Conservation (phyloP, 2,888 invertebrate species). For the Lordiphosa fenestrarum region DNA sequence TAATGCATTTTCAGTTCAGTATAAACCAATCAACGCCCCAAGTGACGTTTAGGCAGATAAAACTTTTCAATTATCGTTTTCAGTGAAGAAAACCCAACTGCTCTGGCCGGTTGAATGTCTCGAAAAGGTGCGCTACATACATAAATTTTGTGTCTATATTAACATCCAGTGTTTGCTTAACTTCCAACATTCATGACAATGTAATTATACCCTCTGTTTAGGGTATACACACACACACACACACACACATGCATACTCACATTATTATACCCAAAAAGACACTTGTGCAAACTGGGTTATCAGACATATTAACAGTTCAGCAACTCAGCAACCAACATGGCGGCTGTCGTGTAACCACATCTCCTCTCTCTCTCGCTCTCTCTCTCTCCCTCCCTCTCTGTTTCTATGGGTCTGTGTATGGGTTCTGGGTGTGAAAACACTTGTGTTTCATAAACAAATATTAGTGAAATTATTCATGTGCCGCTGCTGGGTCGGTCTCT, state of each 20-base stretch:
- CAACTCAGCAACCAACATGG: constrained; percentile 20
- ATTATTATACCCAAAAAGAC: constrained; percentile 32
- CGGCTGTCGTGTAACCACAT: constrained; percentile 13
- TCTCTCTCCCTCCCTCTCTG: too few relatives aligned
- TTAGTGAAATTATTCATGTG: constrained; percentile 58
- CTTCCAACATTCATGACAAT: constrained; percentile 14
- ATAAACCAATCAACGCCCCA: too few relatives aligned
- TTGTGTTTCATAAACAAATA: constrained; percentile 66
- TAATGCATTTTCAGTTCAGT: too few relatives aligned
- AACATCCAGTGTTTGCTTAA: constrained; percentile 2
- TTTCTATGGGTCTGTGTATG: constrained; percentile 10
- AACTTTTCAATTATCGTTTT: too few relatives aligned
- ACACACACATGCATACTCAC: not conserved
- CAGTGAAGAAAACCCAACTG: too few relatives aligned
- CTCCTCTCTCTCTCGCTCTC: too few relatives aligned
- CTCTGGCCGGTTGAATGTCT: too few relatives aligned
- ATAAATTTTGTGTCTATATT: too few relatives aligned
- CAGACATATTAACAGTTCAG: constrained; percentile 27
- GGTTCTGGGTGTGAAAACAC: constrained; percentile 62
- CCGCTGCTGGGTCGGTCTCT: constrained; percentile 14
- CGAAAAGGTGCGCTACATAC: too few relatives aligned
- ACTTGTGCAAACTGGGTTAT: constrained; percentile 71
- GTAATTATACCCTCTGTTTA: constrained; percentile 24
- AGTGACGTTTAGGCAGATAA: too few relatives aligned
- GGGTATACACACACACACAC: constrained; percentile 1